Conservation (phyloP, 2,797 vertebrate species). For the Harpagifer antarcticus region DNA sequence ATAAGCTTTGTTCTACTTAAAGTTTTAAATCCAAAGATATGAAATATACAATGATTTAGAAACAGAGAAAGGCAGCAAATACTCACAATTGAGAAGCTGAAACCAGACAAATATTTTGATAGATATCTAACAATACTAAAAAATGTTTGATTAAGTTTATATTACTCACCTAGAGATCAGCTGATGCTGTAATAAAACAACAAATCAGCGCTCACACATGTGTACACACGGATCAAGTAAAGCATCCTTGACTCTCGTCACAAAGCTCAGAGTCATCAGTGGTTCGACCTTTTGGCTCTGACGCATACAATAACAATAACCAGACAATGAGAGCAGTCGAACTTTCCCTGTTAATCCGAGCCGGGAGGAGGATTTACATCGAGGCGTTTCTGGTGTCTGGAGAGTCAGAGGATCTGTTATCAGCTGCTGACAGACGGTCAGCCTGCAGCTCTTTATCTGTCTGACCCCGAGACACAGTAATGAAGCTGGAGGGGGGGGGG, state of each 20-base stretch:
- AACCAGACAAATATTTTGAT: not conserved
- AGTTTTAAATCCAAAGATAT: too few relatives aligned
- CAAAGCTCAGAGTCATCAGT: not conserved
- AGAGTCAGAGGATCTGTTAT: conserved; percentile 73
- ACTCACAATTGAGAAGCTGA: not conserved
- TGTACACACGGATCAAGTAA: not conserved
- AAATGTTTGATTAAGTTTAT: not conserved
- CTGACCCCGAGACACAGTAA: conserved; percentile 72
- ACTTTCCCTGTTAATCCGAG: conserved; percentile 55
- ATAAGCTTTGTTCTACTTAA: too few relatives aligned
- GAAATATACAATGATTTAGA: not conserved
- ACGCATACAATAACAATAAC: conserved; percentile 15
- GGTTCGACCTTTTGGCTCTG: conserved; percentile 11
- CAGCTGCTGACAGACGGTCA: conserved; percentile 81
- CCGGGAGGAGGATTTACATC: conserved; percentile 63
- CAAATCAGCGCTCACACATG: not conserved
- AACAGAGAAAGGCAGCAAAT: not conserved
- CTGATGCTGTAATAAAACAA: not conserved
- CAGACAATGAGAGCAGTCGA: conserved; percentile 44
- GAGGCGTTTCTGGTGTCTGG: conserved; percentile 61
- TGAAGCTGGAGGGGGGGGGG: conserved; percentile 10
- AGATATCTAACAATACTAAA: not conserved
- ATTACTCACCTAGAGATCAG: not conserved
- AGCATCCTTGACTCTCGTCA: not conserved
- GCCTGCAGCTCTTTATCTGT: conserved; percentile 80